These are phyloP conservation scores for Strongylocentrotus purpuratus DNA, from an alignment of 35 echinoderm and acorn worm species.

Conservation along the genomic window DNA sequence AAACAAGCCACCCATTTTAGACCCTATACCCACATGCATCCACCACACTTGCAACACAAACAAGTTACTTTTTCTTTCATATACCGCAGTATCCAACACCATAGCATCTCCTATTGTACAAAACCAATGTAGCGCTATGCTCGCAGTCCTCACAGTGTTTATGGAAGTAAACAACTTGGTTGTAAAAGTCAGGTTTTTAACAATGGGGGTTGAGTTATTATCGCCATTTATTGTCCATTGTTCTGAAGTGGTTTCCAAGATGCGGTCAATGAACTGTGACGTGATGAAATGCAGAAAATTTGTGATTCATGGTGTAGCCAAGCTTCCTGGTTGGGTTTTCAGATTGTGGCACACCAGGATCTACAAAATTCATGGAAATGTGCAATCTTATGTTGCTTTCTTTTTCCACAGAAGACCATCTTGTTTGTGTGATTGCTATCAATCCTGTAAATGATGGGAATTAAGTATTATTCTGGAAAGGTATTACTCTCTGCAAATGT, in stretches of 20 bases:
- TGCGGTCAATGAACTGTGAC: constrained; percentile 8
- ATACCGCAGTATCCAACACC: background rate
- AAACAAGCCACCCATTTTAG: background rate
- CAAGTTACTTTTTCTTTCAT: background rate
- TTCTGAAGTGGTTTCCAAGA: background rate
- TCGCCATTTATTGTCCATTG: background rate
- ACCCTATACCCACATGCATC: background rate
- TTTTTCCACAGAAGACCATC: background rate
- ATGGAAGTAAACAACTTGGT: background rate
- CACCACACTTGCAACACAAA: background rate
- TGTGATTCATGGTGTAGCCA: background rate
- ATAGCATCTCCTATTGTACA: background rate
- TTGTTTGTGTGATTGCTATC: no score
- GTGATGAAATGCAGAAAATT: background rate
- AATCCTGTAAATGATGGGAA: no score
- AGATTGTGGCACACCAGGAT: background rate
- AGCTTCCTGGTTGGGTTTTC: background rate
- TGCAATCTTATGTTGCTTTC: background rate
- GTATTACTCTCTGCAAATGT: no score
- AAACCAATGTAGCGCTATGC: background rate
- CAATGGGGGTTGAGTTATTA: background rate
- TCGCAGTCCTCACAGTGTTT: background rate
- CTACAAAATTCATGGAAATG: background rate
- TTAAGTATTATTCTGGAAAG: no score
- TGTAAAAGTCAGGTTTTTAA: background rate